These are phyloP conservation scores for Collichthys lucidus DNA, from an alignment of 2,113 vertebrate species.

Conservation along the genomic window DNA sequence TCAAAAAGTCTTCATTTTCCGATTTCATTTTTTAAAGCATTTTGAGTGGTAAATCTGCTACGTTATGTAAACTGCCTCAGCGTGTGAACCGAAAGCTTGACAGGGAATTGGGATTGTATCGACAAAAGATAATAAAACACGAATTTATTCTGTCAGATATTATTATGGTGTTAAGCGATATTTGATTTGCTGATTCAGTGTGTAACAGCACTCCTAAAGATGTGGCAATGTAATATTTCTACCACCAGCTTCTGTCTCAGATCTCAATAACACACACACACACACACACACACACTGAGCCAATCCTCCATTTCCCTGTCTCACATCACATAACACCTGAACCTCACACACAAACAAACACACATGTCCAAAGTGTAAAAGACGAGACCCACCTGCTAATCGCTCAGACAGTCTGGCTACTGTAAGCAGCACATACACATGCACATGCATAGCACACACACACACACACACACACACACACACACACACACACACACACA, in stretches of 20 bases:
- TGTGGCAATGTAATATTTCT: conserved; percentile 15
- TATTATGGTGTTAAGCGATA: neutral
- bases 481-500: conserved; percentile 2
- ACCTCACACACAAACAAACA: conserved; percentile 68
- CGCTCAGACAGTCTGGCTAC: conserved; percentile 65
- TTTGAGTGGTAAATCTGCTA: neutral
- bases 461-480: conserved; percentile 9
- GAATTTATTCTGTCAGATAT: neutral
- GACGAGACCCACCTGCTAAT: conserved; percentile 76
- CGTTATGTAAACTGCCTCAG: neutral
- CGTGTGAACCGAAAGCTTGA: neutral
- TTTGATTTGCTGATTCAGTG: neutral
- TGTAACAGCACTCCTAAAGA: conserved; percentile 13
- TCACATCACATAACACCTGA: conserved; percentile 66
- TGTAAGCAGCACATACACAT: conserved; percentile 45
- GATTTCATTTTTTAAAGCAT: neutral
- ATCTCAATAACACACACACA: neutral
- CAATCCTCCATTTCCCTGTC: conserved; percentile 49
- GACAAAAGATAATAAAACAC: neutral
- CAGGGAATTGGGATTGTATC: neutral
- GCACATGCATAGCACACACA: too few species aligned
- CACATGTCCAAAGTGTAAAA: conserved; percentile 56
- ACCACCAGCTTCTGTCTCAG: neutral
- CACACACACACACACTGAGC: neutral
- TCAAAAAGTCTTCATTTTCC: too few species aligned